These are phyloP conservation scores for Caenorhabditis sp. DNA, from an alignment of 2,888 invertebrate genomes.

Conservation along the genomic window DNA sequence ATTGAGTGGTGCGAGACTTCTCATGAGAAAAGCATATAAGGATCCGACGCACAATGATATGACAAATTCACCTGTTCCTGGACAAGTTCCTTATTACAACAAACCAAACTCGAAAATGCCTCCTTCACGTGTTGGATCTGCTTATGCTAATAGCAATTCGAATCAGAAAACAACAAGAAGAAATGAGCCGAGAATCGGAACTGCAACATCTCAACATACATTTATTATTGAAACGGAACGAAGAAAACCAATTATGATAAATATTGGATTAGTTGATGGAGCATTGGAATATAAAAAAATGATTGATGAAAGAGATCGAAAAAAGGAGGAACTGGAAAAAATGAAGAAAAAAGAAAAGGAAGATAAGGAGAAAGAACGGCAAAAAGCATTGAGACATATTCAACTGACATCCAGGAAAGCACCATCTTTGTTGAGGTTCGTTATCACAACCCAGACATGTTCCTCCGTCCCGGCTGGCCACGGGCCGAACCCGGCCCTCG, in stretches of 20 bases:
- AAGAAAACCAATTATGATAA: constrained; percentile 40
- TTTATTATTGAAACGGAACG: constrained; percentile 51
- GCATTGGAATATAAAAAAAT: constrained; percentile 46
- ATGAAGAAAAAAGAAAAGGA: constrained; percentile 37
- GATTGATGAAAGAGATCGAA: constrained; percentile 31
- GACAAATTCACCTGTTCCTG: constrained; percentile 4
- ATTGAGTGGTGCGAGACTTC: constrained; percentile 49
- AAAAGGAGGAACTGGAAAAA: constrained; percentile 38
- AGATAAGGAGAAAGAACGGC: constrained; percentile 34
- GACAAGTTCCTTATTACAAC: constrained; percentile 6
- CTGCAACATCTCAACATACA: constrained; percentile 51
- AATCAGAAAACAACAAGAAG: background rate
- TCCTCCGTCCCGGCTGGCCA: too few species aligned
- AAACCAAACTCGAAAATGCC: background rate
- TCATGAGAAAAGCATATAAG: constrained; percentile 45
- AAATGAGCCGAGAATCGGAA: constrained; percentile 38
- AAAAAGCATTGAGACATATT: constrained; percentile 36
- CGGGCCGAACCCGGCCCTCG: too few species aligned
- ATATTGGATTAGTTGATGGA: constrained; percentile 47
- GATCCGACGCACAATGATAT: constrained; percentile 12
- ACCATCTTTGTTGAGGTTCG: constrained; percentile 17
- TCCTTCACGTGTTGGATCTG: background rate
- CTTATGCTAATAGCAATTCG: background rate
- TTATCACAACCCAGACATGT: too few species aligned
- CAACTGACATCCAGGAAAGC: constrained; percentile 39